phyloP scores from a whole-genome alignment of 1,140 invertebrate species.

The Listronotus oregonensis region DNA sequence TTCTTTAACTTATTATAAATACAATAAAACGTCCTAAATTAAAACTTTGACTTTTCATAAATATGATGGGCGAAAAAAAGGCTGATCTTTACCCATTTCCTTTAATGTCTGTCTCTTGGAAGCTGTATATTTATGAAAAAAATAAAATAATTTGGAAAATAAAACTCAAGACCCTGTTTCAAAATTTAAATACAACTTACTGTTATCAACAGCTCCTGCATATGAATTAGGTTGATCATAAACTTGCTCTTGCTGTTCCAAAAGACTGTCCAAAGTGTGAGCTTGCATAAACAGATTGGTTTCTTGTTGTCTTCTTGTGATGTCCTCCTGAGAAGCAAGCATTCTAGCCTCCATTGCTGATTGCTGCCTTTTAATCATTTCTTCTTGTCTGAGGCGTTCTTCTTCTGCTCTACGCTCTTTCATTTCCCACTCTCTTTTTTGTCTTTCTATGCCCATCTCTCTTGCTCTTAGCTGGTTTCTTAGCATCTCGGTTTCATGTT shows the following conservation, averaged over 20 bases:
- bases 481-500: constrained; percentile 87
- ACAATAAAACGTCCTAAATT: too few relatives aligned
- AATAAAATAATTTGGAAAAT: too few relatives aligned
- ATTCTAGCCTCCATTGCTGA: constrained; percentile 52
- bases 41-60: too few relatives aligned
- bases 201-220: too few relatives aligned
- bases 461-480: constrained; percentile 83
- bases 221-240: constrained; percentile 11
- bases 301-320: constrained; percentile 52
- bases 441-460: constrained; percentile 83
- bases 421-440: constrained; percentile 87
- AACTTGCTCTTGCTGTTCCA: constrained; percentile 50
- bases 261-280: constrained; percentile 51
- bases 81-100: too few relatives aligned
- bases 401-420: constrained; percentile 82
- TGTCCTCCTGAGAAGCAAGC: constrained; percentile 50
- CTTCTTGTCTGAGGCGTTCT: constrained; percentile 67
- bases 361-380: constrained; percentile 49
- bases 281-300: constrained; percentile 55
- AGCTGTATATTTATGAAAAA: too few relatives aligned
- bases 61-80: too few relatives aligned
- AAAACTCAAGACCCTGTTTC: too few relatives aligned
- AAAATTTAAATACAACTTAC: too few relatives aligned
- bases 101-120: too few relatives aligned
- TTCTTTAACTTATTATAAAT: too few relatives aligned